phyloP scores from a whole-genome alignment of 2,888 invertebrate genomes.

The Lymantria dispar region DNA sequence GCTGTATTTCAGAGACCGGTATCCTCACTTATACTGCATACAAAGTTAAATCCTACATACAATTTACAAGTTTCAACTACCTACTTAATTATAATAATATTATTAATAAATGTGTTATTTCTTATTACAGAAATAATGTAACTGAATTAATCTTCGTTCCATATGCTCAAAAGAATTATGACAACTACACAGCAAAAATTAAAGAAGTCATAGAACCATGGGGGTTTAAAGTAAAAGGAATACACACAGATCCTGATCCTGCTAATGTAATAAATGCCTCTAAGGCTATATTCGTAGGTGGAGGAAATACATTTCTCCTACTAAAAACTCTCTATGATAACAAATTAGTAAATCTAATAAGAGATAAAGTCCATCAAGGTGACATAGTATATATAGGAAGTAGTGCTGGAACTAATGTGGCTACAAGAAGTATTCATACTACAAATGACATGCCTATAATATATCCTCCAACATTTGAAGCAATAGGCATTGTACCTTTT shows the following conservation, averaged over 20 bases:
- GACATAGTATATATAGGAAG: slow-evolving; percentile 88
- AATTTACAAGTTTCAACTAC: too few species aligned
- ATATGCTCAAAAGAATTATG: slow-evolving; percentile 86
- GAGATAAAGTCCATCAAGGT: slow-evolving; percentile 83
- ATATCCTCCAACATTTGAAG: slow-evolving; percentile 88
- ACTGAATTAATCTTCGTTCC: slow-evolving; percentile 87
- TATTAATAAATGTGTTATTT: neutral
- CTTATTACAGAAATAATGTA: slow-evolving; percentile 83
- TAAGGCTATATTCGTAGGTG: slow-evolving; percentile 89
- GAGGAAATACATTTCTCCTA: slow-evolving; percentile 91
- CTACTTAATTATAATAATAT: too few species aligned
- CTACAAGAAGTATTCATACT: slow-evolving; percentile 89
- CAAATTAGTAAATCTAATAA: slow-evolving; percentile 84
- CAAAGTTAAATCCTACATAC: too few species aligned
- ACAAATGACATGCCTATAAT: slow-evolving; percentile 95
- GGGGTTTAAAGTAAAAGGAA: slow-evolving; percentile 85
- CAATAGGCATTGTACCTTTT: slow-evolving; percentile 88
- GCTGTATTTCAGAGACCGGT: too few species aligned
- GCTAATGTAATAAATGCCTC: slow-evolving; percentile 81
- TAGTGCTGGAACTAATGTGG: slow-evolving; percentile 93
- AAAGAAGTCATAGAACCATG: slow-evolving; percentile 82
- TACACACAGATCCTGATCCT: slow-evolving; percentile 84
- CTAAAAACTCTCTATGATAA: slow-evolving; percentile 87
- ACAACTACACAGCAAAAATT: slow-evolving; percentile 85
- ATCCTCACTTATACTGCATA: too few species aligned